phyloP scores from a whole-genome alignment of 1,140 invertebrate genomes.

The Tigriopus japonicus region DNA sequence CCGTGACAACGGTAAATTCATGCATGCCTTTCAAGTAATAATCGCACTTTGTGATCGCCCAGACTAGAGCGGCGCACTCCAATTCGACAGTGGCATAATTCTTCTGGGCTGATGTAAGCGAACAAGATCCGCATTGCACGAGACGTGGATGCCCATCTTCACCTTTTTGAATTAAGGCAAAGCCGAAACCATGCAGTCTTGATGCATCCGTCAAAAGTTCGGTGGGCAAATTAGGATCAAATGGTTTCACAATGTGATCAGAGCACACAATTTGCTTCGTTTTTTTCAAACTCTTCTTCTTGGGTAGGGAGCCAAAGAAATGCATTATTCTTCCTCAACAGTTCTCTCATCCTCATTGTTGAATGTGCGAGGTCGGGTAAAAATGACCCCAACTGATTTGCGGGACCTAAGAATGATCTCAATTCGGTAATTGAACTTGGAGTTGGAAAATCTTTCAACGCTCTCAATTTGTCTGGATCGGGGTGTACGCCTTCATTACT shows the following conservation, averaged over 20 bases:
- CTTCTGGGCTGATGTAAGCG: background rate
- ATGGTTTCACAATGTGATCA: background rate
- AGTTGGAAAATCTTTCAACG: too few relatives aligned
- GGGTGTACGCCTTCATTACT: too few relatives aligned
- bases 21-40: background rate
- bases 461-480: too few relatives aligned
- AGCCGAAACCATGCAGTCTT: background rate
- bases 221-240: background rate
- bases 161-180: background rate
- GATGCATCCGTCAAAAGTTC: background rate
- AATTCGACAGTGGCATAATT: background rate
- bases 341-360: background rate
- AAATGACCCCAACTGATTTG: too few relatives aligned
- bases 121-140: background rate
- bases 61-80: background rate
- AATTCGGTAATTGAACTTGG: too few relatives aligned
- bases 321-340: background rate
- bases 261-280: background rate
- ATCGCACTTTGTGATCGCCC: background rate
- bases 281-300: background rate
- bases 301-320: background rate
- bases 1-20: background rate
- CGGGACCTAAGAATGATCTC: too few relatives aligned
- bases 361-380: too few relatives aligned
- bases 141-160: background rate